Percentiles rank a stretch among this genome's conserved stretches.
Conservation (phyloP, 2,888 invertebrate species). For the Willowsia nigromaculata region DNA sequence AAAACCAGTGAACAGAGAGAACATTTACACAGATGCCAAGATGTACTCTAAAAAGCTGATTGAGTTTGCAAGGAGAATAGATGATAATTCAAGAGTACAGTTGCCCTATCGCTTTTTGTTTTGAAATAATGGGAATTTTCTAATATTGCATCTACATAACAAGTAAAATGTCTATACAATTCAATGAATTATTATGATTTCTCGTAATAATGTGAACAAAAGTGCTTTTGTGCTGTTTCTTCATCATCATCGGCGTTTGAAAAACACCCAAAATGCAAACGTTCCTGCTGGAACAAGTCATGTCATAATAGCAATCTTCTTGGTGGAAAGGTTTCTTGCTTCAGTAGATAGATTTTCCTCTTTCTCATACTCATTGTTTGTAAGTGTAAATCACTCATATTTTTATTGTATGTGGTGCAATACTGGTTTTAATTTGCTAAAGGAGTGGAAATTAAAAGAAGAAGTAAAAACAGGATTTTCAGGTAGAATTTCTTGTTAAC, state of each 20-base stretch:
- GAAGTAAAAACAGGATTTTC: slow-evolving; percentile 65
- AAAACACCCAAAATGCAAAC: slow-evolving; percentile 29
- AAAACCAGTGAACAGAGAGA: not conserved
- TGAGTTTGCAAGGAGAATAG: slow-evolving; percentile 48
- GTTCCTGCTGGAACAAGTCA: slow-evolving; percentile 63
- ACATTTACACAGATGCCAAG: too few relatives aligned
- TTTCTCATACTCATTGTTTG: slow-evolving; percentile 61
- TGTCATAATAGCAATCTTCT: slow-evolving; percentile 64
- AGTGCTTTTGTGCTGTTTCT: slow-evolving; percentile 7
- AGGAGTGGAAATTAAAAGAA: slow-evolving; percentile 62
- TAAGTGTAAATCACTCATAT: slow-evolving; percentile 69
- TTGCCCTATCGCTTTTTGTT: not conserved
- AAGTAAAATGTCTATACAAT: slow-evolving; percentile 43
- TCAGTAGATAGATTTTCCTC: slow-evolving; percentile 23
- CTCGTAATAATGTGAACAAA: slow-evolving; percentile 53
- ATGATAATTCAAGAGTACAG: slow-evolving; percentile 56
- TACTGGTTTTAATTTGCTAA: slow-evolving; percentile 70
- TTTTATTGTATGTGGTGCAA: slow-evolving; percentile 69
- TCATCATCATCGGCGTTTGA: slow-evolving; percentile 11
- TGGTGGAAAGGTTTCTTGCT: not conserved
- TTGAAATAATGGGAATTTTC: not conserved
- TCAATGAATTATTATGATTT: slow-evolving; percentile 68
- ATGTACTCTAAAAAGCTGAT: not conserved
- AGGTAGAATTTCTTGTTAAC: slow-evolving; percentile 65
- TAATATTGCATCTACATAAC: slow-evolving; percentile 16